Evolutionary conservation across 2,797 vertebrate species (phyloP).

Genomic region (Silurus lanzhouensis): DNA sequence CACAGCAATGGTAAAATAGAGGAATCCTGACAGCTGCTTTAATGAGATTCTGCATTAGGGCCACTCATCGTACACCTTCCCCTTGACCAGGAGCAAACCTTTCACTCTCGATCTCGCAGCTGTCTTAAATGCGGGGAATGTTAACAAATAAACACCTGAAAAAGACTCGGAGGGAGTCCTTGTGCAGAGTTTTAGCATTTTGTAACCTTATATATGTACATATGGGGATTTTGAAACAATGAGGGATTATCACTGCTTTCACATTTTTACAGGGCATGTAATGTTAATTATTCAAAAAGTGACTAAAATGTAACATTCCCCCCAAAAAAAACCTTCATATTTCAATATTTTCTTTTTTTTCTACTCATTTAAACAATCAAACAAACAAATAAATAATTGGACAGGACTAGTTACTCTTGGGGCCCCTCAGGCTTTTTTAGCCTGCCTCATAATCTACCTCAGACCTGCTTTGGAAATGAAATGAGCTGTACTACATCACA

Average conservation of each 20-base stretch:
- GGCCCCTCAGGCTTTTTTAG: background rate
- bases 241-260: too few relatives aligned
- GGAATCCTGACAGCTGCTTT: constrained; percentile 91
- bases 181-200: background rate
- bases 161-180: constrained; percentile 58
- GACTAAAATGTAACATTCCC: background rate
- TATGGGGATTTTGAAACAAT: background rate
- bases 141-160: constrained; percentile 82
- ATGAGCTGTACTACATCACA: constrained; percentile 8
- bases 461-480: background rate
- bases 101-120: constrained; percentile 86
- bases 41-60: constrained; percentile 95
- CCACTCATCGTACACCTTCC: constrained; percentile 79
- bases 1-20: constrained; percentile 87
- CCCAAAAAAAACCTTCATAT: background rate
- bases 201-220: constrained; percentile 11
- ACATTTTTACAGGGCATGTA: background rate
- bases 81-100: constrained; percentile 77
- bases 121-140: constrained; percentile 78
- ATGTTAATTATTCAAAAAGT: background rate
- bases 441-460: background rate
- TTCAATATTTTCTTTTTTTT: background rate
- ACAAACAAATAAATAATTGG: constrained; percentile 9
- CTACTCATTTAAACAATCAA: background rate
- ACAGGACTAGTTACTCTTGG: constrained; percentile 20